Base-by-base conservation (phyloP, 2,797 vertebrate species). In the Limnodromus scolopaceus region DNA sequence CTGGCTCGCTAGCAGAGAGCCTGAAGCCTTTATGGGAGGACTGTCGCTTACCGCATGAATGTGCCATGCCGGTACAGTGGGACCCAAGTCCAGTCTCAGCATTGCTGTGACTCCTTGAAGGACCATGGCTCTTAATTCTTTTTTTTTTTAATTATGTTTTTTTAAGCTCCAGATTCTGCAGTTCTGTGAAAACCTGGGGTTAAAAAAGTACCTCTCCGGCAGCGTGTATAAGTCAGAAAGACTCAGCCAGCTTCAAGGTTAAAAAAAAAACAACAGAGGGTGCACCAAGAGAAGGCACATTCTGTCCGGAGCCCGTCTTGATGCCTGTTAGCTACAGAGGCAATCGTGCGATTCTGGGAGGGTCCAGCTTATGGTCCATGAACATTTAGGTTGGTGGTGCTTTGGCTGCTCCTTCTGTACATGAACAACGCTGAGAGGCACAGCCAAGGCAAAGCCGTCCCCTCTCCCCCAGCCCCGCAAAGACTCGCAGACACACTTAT, bases 311-410 rank as follows among this genome's bases (percentile, higher is more conserved):
- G 49, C 65, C 45, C 38, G 43, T 51, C 39, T 46, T 0, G 0
- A 6, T 46, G 70, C 71, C 1, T 0, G 16, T 58, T n/a, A 72
- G 51, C 48, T 72, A 8, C 0, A 0, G 77, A 57, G 36, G 32
- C 60, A 84, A 30, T 39, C 3, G 6, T 1, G 10, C 4, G 1
- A 11, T 28, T 45, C 80, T 43, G 1, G 0, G 28, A 70, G 45
- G 32, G 54, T 75, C 51, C 30, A 20, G 0, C 6, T 57, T 54
- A 41, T 0, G 6, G 20, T 15, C 49, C 0, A 0, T 5, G 63
- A 66, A n/a, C 2, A 0, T 57, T 83, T 28, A 23, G n/a, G 9
- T 53, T 68, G 43, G n/a, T 84, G 32, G 13, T 5, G 0, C 38
- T 87, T 30, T 32, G 30, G 25, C 55, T 41, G 19, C 13, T 76